Conservation (phyloP, 92 coral and sea anemone species). For the Hydrozoanthus gracilis region DNA sequence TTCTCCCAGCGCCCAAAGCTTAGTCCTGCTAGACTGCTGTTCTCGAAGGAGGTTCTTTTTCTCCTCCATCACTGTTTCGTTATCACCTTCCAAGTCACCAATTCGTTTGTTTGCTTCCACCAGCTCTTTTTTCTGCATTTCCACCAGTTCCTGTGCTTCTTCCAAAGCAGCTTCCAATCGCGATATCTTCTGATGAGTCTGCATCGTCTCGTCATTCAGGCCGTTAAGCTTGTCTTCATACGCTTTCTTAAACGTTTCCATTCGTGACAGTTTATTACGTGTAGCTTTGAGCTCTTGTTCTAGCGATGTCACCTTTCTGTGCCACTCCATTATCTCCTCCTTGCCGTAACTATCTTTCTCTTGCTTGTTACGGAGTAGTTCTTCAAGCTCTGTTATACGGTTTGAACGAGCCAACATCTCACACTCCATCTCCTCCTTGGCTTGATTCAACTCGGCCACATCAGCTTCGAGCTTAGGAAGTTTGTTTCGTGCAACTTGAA, state of each 20-base stretch:
- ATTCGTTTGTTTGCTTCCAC: slow-evolving; percentile 51
- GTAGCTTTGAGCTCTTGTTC: slow-evolving; percentile 86
- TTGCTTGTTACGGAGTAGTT: slow-evolving; percentile 54
- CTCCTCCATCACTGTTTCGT: slow-evolving; percentile 45
- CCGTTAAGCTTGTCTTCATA: slow-evolving; percentile 64
- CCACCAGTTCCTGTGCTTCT: slow-evolving; percentile 55
- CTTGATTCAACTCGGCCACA: slow-evolving; percentile 58
- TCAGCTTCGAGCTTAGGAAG: slow-evolving; percentile 68
- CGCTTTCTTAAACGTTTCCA: slow-evolving; percentile 70
- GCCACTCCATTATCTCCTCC: slow-evolving; percentile 65
- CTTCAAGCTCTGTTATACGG: slow-evolving; percentile 64
- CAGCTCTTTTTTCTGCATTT: slow-evolving; percentile 49
- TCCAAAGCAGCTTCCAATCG: slow-evolving; percentile 59
- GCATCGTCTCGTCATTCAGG: slow-evolving; percentile 60
- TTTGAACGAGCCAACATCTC: slow-evolving; percentile 60
- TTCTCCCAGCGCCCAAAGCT: slow-evolving; percentile 57
- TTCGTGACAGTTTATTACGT: slow-evolving; percentile 77
- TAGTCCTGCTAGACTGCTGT: slow-evolving; percentile 61
- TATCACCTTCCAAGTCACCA: slow-evolving; percentile 50
- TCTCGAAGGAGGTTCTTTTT: slow-evolving; percentile 64
- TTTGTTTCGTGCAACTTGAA: slow-evolving; percentile 81
- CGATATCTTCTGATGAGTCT: slow-evolving; percentile 59
- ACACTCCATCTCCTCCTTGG: slow-evolving; percentile 57
- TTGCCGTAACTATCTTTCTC: slow-evolving; percentile 61
- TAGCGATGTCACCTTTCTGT: slow-evolving; percentile 76